These are phyloP conservation scores for Trinectes maculatus DNA, from an alignment of 2,113 vertebrate genomes.

Conservation along the genomic window DNA sequence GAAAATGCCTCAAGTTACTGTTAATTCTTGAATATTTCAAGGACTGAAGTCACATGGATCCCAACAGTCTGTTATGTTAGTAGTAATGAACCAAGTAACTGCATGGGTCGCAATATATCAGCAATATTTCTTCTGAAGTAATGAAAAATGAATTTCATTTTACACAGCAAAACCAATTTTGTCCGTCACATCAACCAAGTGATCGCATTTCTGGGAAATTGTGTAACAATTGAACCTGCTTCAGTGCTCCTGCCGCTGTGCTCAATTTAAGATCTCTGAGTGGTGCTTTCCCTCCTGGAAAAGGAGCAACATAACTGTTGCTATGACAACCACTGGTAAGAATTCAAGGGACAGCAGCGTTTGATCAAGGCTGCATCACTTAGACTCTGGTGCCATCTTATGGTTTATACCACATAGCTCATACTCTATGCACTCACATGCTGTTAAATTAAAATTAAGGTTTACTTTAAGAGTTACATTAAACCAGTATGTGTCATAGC, in stretches of 20 bases:
- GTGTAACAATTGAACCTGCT: neutral
- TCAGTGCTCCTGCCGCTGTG: slow-evolving; percentile 3
- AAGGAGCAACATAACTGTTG: slow-evolving; percentile 46
- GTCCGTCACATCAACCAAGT: neutral
- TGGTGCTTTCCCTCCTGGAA: slow-evolving; percentile 16
- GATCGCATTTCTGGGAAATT: neutral
- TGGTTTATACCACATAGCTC: slow-evolving; percentile 12
- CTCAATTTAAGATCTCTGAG: slow-evolving; percentile 16
- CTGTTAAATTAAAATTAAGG: neutral
- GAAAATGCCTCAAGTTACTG: neutral
- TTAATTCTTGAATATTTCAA: neutral
- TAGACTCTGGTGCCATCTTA: slow-evolving; percentile 59
- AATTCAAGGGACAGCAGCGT: neutral
- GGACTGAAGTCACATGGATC: neutral
- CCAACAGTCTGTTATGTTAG: neutral
- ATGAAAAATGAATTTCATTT: neutral
- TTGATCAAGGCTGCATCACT: slow-evolving; percentile 12
- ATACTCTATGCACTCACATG: neutral
- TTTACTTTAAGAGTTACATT: neutral
- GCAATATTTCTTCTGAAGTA: neutral
- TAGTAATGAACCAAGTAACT: no score
- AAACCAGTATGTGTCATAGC: neutral
- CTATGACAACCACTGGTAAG: slow-evolving; percentile 49
- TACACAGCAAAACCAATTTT: neutral
- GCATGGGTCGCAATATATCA: neutral